Evolutionary conservation across 1,140 invertebrate species (phyloP).

Genomic region (Polypedilum vanderplanki): DNA sequence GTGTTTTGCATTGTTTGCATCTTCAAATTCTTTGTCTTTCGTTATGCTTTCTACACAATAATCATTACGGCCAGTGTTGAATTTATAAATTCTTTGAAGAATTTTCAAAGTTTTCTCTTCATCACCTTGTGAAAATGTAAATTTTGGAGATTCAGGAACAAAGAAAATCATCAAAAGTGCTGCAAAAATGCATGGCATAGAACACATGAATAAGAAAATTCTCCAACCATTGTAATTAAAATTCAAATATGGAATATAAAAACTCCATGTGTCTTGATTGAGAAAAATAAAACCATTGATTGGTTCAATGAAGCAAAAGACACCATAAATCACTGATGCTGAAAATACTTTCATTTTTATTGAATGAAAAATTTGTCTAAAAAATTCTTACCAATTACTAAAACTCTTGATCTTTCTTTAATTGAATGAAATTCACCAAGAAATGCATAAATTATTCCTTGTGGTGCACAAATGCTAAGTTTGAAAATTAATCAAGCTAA

Average conservation of each 20-base stretch:
- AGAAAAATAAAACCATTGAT: conserved; percentile 35
- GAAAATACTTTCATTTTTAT: not conserved
- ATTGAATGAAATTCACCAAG: too few species aligned
- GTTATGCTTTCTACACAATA: not conserved
- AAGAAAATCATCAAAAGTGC: not conserved
- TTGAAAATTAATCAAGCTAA: too few species aligned
- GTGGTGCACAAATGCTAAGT: too few species aligned
- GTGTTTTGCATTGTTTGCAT: not conserved
- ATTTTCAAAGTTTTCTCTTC: not conserved
- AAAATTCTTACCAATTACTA: too few species aligned
- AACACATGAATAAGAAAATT: conserved; percentile 9
- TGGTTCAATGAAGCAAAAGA: not conserved
- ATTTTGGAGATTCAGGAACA: conserved; percentile 29
- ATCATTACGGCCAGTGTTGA: conserved; percentile 47
- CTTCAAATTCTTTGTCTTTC: not conserved
- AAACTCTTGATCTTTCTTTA: too few species aligned
- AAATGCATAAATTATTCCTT: too few species aligned
- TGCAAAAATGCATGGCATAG: too few species aligned
- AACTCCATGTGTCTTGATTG: conserved; percentile 29
- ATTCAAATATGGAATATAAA: conserved; percentile 36
- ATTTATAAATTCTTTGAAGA: conserved; percentile 45
- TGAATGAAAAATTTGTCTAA: too few species aligned
- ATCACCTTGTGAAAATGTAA: conserved; percentile 2
- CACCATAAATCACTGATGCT: not conserved
- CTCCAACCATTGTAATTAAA: conserved; percentile 30